Conservation (phyloP, 2,797 vertebrate species). For the Karalla daura region DNA sequence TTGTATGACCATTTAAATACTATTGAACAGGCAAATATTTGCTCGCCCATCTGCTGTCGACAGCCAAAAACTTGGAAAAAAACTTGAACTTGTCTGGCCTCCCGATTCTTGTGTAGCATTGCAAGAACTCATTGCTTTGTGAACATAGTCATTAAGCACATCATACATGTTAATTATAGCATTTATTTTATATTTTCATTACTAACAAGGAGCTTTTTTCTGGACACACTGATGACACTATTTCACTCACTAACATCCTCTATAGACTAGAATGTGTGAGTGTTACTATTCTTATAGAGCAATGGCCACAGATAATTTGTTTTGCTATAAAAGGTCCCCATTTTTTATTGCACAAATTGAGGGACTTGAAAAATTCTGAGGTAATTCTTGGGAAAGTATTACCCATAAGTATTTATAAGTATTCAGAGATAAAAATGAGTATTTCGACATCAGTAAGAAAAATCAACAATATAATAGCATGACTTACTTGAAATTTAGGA, state of each 20-base stretch:
- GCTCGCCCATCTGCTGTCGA: not conserved
- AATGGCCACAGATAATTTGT: slow-evolving; percentile 21
- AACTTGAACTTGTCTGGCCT: too few species aligned
- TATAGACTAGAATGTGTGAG: slow-evolving; percentile 11
- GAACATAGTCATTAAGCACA: slow-evolving; percentile 10
- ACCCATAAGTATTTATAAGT: too few species aligned
- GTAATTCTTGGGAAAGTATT: not conserved
- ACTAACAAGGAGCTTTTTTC: not conserved
- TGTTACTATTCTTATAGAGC: slow-evolving; percentile 17
- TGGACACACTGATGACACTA: not conserved
- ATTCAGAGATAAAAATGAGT: too few species aligned
- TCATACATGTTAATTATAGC: not conserved
- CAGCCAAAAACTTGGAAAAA: not conserved
- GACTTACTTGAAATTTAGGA: too few species aligned
- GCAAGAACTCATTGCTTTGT: not conserved
- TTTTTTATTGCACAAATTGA: slow-evolving; percentile 42
- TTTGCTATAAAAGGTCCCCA: slow-evolving; percentile 16
- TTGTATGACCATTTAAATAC: not conserved
- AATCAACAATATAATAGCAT: too few species aligned
- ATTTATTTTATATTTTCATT: not conserved
- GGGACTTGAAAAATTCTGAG: slow-evolving; percentile 13
- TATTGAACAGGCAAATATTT: not conserved
- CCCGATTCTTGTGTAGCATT: not conserved
- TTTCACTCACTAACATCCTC: slow-evolving; percentile 20
- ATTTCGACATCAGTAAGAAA: too few species aligned